A percentile compares a stretch with the other conserved stretches of the same genome.
Conservation (phyloP, 2,888 invertebrate species). For the Dynastes grantii region DNA sequence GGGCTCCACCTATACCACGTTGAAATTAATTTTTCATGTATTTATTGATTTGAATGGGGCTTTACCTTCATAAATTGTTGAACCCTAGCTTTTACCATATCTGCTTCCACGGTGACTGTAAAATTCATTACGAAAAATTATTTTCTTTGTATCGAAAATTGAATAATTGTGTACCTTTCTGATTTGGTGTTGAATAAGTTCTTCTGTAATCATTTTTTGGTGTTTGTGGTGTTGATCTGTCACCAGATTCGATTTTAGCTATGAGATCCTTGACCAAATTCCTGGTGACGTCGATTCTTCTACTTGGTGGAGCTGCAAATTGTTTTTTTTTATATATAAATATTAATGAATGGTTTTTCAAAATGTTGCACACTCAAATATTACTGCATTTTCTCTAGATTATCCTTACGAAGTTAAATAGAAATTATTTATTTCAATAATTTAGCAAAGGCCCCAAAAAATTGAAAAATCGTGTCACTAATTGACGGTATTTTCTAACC, state of each 20-base stretch:
- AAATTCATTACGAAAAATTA: neutral
- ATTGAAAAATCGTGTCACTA: too few species aligned
- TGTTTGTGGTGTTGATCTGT: neutral
- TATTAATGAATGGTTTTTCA: neutral
- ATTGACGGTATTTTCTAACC: too few species aligned
- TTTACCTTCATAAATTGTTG: constrained; percentile 16
- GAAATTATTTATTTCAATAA: too few species aligned
- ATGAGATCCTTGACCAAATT: constrained; percentile 16
- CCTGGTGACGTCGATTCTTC: neutral
- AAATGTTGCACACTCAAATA: too few species aligned
- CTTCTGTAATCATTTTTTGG: constrained; percentile 10
- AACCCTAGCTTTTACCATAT: constrained; percentile 24
- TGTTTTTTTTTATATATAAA: neutral
- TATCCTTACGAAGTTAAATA: too few species aligned
- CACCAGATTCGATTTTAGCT: constrained; percentile 34
- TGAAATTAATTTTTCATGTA: neutral
- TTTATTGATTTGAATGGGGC: neutral
- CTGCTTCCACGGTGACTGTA: constrained; percentile 6
- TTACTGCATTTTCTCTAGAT: too few species aligned
- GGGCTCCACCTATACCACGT: neutral
- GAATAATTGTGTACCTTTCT: neutral
- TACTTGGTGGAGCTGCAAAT: neutral
- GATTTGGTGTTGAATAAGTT: neutral
- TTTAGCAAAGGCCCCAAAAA: too few species aligned
- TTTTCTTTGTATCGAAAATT: neutral